phyloP scores from a whole-genome alignment of 2,113 vertebrate genomes.

The Limanda limanda region DNA sequence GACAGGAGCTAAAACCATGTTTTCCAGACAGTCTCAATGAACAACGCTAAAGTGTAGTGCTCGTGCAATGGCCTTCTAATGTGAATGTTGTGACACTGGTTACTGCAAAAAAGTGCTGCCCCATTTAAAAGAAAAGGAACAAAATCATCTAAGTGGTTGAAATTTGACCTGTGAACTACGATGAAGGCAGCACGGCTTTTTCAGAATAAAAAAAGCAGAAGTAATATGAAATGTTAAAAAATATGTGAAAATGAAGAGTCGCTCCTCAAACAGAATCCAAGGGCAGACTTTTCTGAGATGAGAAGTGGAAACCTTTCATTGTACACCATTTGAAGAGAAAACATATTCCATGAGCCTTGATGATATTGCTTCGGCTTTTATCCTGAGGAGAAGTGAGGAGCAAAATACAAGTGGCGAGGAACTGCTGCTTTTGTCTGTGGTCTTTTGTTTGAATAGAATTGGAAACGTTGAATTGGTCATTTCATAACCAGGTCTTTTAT shows the following conservation, averaged over 20 bases:
- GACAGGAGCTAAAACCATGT: neutral
- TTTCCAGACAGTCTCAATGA: neutral
- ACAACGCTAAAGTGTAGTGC: neutral
- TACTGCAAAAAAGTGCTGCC: neutral
- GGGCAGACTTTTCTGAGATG: slow-evolving; percentile 21
- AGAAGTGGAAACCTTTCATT: slow-evolving; percentile 27
- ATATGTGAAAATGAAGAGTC: slow-evolving; percentile 26
- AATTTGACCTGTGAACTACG: neutral
- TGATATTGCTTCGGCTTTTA: slow-evolving; percentile 15
- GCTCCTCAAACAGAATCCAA: slow-evolving; percentile 22
- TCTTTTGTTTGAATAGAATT: neutral
- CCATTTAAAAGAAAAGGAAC: neutral
- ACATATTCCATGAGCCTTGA: slow-evolving; percentile 36
- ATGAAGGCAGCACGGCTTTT: neutral
- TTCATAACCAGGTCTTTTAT: neutral
- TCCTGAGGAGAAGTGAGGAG: neutral
- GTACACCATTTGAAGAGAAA: slow-evolving; percentile 12
- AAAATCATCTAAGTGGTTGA: neutral
- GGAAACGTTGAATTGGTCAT: neutral
- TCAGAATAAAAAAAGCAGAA: neutral
- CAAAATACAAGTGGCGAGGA: neutral
- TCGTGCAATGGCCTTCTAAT: neutral
- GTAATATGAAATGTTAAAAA: slow-evolving; percentile 49
- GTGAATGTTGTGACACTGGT: neutral
- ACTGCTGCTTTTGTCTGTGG: neutral